Evolutionary conservation across 2,113 vertebrate genomes (phyloP), one percentile per base, ranked within the genome.

Genomic region (Entomyzon cyanotis): DNA sequence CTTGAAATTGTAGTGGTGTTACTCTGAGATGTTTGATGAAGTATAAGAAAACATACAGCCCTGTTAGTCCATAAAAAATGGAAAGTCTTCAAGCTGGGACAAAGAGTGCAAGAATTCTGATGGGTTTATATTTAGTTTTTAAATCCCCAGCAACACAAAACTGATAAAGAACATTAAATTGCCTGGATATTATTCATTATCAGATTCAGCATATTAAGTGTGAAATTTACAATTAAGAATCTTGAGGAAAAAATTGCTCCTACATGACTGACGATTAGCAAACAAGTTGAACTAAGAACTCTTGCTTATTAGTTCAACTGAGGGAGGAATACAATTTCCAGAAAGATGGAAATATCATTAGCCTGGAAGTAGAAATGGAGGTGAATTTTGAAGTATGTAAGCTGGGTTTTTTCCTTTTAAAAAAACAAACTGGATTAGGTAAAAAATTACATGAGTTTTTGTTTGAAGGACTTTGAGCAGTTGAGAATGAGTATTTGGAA

Each of bases 21-120:
- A 49, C 25, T 87, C 70, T 42, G 69, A 93, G 59, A 63, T 58
- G 74, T 87, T 91, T 95, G 89, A 95, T 70, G 71, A 78, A 78
- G 44, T 31, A 63, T 69, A 73, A 84, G 67, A 91, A 82, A 93
- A 79, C 41, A 74, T 0, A 0, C 52, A 49, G 62, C 19, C 37
- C 41, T 68, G 39, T 82, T 46, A 76, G 42, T 53, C 39, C 15
- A 3, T 49, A 75, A 89, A 90, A 71, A 89, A 31, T 52, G 15
- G 49, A 35, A 94, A 79, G n/a, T 69, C 87, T 91, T 87, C 50
- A 78, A 87, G 39, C 7, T 3, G 12, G 15, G 27, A 91, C 41
- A 76, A 56, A 42, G 64, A 84, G 53, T 35, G 15, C 31, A 82
- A 73, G 58, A 93, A 78, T 60, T 92, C 56, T 76, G 37, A 78